These are phyloP conservation scores for Aegithalos caudatus DNA, from an alignment of 2,113 vertebrate species.

Conservation along the genomic window DNA sequence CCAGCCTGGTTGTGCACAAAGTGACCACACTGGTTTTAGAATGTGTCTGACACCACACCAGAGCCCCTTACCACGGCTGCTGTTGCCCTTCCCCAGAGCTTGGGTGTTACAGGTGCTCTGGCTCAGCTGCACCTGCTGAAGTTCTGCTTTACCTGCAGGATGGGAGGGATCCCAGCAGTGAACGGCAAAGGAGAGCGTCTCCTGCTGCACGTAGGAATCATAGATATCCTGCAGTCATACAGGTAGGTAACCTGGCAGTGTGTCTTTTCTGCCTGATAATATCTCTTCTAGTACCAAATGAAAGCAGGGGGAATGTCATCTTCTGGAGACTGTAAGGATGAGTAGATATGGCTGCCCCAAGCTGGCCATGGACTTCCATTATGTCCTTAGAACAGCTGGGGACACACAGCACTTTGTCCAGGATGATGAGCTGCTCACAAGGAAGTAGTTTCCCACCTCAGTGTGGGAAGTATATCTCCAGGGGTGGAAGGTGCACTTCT, in stretches of 20 bases:
- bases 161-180: constrained; percentile 96
- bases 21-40: rapidly evolving
- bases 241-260: constrained; percentile 71
- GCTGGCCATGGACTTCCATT: neutral
- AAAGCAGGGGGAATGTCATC: neutral
- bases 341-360: neutral
- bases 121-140: neutral
- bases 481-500: neutral
- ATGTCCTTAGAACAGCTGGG: neutral
- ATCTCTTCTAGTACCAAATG: neutral
- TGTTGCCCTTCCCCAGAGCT: neutral
- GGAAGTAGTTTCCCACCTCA: neutral
- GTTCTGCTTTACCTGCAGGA: constrained; percentile 71
- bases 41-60: neutral
- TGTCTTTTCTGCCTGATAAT: neutral
- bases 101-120: neutral
- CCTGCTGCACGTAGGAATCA: constrained; percentile 92
- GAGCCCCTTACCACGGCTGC: neutral
- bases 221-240: constrained; percentile 97
- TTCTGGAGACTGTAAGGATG: neutral
- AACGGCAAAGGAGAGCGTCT: constrained; percentile 91
- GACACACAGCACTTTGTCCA: neutral
- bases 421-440: neutral
- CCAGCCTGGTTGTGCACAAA: neutral
- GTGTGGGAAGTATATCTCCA: neutral